A percentile compares a stretch with the other conserved stretches of the same genome.
These are phyloP conservation scores for Orthonevra nobilis DNA, from an alignment of 2,888 invertebrate species.

Conservation along the genomic window DNA sequence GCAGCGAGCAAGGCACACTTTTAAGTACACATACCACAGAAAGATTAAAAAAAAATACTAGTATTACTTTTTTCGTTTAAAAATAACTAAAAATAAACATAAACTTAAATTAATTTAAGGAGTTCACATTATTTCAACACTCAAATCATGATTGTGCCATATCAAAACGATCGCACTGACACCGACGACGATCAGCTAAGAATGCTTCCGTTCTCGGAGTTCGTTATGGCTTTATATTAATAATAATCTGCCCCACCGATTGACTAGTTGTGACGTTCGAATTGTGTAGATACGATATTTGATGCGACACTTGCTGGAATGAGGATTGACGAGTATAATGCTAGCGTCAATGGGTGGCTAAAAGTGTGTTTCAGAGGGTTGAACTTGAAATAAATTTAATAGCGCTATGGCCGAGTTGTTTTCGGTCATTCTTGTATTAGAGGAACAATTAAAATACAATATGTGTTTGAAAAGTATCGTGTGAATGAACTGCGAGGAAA, in stretches of 20 bases:
- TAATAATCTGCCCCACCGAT: constrained; percentile 31
- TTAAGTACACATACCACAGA: constrained; percentile 46
- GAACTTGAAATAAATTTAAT: constrained; percentile 10
- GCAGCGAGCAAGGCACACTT: no score
- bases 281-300: not conserved
- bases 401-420: not conserved
- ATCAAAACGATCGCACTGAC: constrained; percentile 33
- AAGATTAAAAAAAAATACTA: constrained; percentile 15
- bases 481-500: no score
- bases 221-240: constrained; percentile 55
- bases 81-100: constrained; percentile 2
- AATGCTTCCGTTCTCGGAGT: constrained; percentile 47
- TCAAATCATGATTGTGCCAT: constrained; percentile 24
- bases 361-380: no score
- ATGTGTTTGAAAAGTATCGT: no score
- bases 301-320: constrained; percentile 31
- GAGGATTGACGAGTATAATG: constrained; percentile 30
- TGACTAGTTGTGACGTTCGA: constrained; percentile 11
- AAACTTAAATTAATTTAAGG: not conserved
- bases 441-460: no score
- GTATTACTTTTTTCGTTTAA: no score
- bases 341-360: no score
- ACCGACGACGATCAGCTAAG: constrained; percentile 50
- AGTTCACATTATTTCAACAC: constrained; percentile 1
- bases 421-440: not conserved